These are phyloP conservation scores for Germaria angustata DNA, from an alignment of 2,888 invertebrate species.

Conservation along the genomic window DNA sequence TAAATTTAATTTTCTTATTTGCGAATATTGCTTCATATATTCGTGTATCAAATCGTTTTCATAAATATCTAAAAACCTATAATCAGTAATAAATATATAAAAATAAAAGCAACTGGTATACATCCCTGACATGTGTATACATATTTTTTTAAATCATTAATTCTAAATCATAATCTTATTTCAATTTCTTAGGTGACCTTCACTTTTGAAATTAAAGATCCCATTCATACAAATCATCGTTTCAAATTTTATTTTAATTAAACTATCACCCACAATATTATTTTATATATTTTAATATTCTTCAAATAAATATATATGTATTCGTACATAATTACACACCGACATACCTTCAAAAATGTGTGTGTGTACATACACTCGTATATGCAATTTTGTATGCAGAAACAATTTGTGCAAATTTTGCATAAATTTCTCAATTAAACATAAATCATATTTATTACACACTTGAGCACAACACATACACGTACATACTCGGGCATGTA, in stretches of 20 bases:
- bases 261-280: constrained; percentile 34
- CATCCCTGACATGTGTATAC: no score
- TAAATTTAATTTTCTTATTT: no score
- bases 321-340: background rate
- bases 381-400: background rate
- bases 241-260: constrained; percentile 40
- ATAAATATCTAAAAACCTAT: no score
- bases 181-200: background rate
- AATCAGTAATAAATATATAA: no score
- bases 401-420: constrained; percentile 65
- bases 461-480: constrained; percentile 22
- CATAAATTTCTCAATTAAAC: constrained; percentile 67
- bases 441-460: constrained; percentile 64
- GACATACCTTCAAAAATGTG: background rate
- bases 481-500: background rate
- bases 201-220: background rate
- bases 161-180: background rate
- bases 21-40: no score
- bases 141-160: no score
- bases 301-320: background rate
- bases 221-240: background rate
- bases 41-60: no score
- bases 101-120: no score
- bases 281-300: constrained; percentile 1
- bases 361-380: no score